Conservation (phyloP, 1,140 invertebrate species). For the Lepidostoma basale region DNA sequence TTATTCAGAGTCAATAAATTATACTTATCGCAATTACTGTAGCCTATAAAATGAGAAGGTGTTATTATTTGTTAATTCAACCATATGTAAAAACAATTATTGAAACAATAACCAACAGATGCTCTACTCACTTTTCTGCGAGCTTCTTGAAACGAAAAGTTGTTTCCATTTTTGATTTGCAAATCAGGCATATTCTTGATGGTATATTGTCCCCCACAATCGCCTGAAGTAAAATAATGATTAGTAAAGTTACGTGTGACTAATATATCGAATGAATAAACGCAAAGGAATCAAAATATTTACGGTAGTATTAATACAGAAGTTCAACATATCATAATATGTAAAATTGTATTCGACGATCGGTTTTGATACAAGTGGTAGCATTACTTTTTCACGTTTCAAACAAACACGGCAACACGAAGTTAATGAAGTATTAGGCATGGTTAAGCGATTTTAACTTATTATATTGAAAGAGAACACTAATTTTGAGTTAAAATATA, state of each 20-base stretch:
- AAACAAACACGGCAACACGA: conserved; percentile 30
- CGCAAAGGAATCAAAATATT: too few species aligned
- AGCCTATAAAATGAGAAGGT: not conserved
- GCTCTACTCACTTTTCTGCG: conserved; percentile 31
- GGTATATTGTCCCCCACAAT: conserved; percentile 9
- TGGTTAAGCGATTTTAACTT: too few species aligned
- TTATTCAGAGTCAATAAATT: too few species aligned
- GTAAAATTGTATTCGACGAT: too few species aligned
- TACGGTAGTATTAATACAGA: too few species aligned
- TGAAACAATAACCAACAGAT: not conserved
- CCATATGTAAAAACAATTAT: not conserved
- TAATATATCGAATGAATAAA: too few species aligned
- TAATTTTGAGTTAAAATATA: too few species aligned
- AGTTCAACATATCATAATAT: conserved; percentile 36
- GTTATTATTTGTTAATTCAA: not conserved
- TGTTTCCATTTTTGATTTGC: conserved; percentile 17
- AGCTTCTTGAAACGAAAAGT: conserved; percentile 23
- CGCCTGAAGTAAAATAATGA: conserved; percentile 20
- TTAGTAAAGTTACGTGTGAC: too few species aligned
- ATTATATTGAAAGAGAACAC: too few species aligned
- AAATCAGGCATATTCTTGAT: conserved; percentile 20
- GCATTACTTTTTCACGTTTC: conserved; percentile 22
- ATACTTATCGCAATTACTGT: too few species aligned
- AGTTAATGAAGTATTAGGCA: too few species aligned
- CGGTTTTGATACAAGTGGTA: conserved; percentile 19